A percentile compares a stretch with the other conserved stretches of the same genome.
These are phyloP conservation scores for Petroica traversi DNA, from an alignment of 2,113 vertebrate genomes.

Conservation along the genomic window DNA sequence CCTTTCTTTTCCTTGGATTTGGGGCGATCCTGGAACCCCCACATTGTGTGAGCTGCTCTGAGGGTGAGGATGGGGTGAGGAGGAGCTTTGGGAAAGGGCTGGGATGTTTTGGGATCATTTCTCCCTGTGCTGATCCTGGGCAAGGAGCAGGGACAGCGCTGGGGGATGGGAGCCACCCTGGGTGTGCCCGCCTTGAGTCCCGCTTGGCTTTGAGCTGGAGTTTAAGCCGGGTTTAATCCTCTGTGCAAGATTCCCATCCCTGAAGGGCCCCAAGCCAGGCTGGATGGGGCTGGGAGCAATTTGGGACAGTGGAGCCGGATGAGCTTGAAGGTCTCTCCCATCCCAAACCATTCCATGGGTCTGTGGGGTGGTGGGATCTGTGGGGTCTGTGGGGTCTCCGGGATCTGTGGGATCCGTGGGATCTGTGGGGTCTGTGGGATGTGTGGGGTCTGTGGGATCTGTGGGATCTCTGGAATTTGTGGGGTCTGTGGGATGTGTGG, in stretches of 20 bases:
- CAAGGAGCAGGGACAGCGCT: not conserved
- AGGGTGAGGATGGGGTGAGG: not conserved
- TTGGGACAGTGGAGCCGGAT: not conserved
- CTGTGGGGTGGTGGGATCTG: too few species aligned
- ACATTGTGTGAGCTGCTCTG: not conserved
- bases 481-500: too few species aligned
- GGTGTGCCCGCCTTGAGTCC: not conserved
- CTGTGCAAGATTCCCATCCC: fast-evolving
- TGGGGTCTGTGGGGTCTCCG: not conserved
- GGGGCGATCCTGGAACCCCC: not conserved
- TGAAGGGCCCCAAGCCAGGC: not conserved
- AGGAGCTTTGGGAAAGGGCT: not conserved
- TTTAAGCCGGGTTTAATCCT: not conserved
- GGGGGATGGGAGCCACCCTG: not conserved
- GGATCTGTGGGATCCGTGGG: conserved; percentile 34
- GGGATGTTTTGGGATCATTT: not conserved
- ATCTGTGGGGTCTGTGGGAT: not conserved
- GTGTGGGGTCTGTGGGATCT: not conserved
- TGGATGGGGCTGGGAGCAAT: not conserved
- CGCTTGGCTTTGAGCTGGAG: not conserved
- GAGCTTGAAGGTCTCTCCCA: not conserved
- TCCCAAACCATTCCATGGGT: not conserved
- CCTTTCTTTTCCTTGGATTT: not conserved
- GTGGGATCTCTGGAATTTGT: not conserved
- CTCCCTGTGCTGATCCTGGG: not conserved